phyloP scores from a whole-genome alignment of 2,113 vertebrate genomes.

The Esox niger region DNA sequence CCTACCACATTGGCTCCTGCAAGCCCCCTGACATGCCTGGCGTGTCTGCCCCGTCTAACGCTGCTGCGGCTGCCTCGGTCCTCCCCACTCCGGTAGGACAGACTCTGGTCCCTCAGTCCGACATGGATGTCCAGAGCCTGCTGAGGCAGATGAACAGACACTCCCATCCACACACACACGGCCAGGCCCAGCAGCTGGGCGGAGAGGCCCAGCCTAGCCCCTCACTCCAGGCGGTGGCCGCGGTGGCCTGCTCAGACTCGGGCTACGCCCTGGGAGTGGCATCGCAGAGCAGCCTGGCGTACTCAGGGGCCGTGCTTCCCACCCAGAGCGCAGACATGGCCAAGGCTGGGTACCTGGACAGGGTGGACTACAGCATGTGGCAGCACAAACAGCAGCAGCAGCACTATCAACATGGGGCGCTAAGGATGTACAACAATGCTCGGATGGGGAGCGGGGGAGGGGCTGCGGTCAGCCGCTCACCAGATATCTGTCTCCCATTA shows the following conservation, averaged over 20 bases:
- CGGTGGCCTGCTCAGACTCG: constrained; percentile 65
- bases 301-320: constrained; percentile 74
- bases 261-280: constrained; percentile 67
- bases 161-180: constrained; percentile 65
- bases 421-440: constrained; percentile 73
- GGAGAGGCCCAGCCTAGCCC: constrained; percentile 80
- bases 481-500: constrained; percentile 72
- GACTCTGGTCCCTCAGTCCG: constrained; percentile 75
- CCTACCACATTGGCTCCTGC: constrained; percentile 71
- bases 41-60: constrained; percentile 74
- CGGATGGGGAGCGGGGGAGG: constrained; percentile 67
- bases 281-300: constrained; percentile 67
- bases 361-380: constrained; percentile 81
- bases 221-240: constrained; percentile 76
- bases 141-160: constrained; percentile 89
- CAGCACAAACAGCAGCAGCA: constrained; percentile 81
- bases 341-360: constrained; percentile 76
- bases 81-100: constrained; percentile 72
- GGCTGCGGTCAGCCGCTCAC: constrained; percentile 73
- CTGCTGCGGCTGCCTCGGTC: constrained; percentile 72
- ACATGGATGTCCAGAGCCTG: constrained; percentile 88
- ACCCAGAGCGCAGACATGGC: constrained; percentile 70
- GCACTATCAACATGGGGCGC: constrained; percentile 75
- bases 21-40: constrained; percentile 79
- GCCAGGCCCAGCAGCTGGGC: constrained; percentile 73